A percentile compares a stretch with the other conserved stretches of the same genome.
These are phyloP conservation scores for Epicampocera succincta DNA, from an alignment of 2,888 invertebrate genomes.

Conservation along the genomic window DNA sequence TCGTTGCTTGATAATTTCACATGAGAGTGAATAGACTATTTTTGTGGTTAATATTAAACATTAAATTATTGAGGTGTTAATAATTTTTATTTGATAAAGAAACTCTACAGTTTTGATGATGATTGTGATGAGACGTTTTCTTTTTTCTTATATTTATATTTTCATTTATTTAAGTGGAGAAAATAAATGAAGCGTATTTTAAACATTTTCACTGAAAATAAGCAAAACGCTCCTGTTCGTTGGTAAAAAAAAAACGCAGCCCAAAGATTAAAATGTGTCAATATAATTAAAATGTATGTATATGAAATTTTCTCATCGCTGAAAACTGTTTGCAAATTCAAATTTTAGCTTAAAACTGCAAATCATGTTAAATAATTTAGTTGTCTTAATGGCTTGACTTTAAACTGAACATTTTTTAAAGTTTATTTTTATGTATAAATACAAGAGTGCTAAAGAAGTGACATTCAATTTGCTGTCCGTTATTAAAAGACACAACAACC, in stretches of 20 bases:
- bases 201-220: background rate
- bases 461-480: slow-evolving; percentile 53
- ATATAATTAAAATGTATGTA: slow-evolving; percentile 47
- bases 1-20: slow-evolving; percentile 38
- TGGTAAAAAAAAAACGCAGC: background rate
- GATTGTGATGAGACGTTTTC: slow-evolving; percentile 42
- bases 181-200: slow-evolving; percentile 50
- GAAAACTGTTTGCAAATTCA: no score
- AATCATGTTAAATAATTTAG: slow-evolving; percentile 78
- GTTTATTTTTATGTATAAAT: background rate
- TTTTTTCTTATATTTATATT: slow-evolving; percentile 49
- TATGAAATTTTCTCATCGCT: slow-evolving; percentile 39
- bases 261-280: slow-evolving; percentile 44
- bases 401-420: background rate
- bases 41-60: slow-evolving; percentile 65
- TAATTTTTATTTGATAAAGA: slow-evolving; percentile 74
- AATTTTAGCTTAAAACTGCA: slow-evolving; percentile 70
- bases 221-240: slow-evolving; percentile 28
- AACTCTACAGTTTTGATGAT: slow-evolving; percentile 25
- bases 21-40: slow-evolving; percentile 38
- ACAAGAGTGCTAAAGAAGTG: slow-evolving; percentile 63
- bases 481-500: slow-evolving; percentile 7
- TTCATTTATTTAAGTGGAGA: slow-evolving; percentile 50
- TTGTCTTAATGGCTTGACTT: background rate
- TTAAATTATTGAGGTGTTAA: slow-evolving; percentile 78